Conservation (phyloP, 2,888 invertebrate genomes). For the Hirtodrosophila trivittata region DNA sequence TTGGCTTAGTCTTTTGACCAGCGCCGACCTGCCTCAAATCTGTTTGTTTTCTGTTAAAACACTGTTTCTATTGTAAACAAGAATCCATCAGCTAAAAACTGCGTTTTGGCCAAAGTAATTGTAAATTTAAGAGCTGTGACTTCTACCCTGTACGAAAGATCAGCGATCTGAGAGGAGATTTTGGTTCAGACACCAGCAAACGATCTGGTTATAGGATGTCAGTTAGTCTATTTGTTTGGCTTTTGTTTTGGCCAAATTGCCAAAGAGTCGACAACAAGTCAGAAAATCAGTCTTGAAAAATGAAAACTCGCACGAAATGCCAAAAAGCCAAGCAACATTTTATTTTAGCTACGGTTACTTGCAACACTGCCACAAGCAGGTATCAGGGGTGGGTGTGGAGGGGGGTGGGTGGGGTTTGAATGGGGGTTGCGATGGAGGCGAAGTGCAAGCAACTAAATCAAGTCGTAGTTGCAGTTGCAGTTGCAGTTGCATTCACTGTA, state of each 20-base stretch:
- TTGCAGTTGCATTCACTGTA: slow-evolving; percentile 46
- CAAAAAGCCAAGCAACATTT: slow-evolving; percentile 58
- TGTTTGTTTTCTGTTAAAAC: slow-evolving; percentile 7
- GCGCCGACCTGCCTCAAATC: slow-evolving; percentile 28
- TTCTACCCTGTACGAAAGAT: too few species aligned
- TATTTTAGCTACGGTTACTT: slow-evolving; percentile 62
- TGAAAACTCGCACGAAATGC: slow-evolving; percentile 59
- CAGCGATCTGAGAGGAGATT: too few species aligned
- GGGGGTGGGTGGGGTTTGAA: too few species aligned
- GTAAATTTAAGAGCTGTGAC: not conserved
- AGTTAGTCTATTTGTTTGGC: too few species aligned
- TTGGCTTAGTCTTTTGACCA: slow-evolving; percentile 31
- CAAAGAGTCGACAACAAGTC: slow-evolving; percentile 9
- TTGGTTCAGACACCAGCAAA: too few species aligned
- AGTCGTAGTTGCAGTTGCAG: slow-evolving; percentile 18
- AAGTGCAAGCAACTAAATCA: slow-evolving; percentile 46
- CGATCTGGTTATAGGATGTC: too few species aligned
- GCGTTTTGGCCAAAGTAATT: slow-evolving; percentile 1
- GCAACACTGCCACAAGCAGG: slow-evolving; percentile 3
- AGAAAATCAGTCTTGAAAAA: slow-evolving; percentile 36
- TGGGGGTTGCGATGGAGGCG: slow-evolving; percentile 12
- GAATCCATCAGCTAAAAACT: slow-evolving; percentile 41
- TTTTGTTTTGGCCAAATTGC: slow-evolving; percentile 11
- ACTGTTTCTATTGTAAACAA: slow-evolving; percentile 39
- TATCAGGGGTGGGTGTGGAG: not conserved